phyloP scores from a whole-genome alignment of 2,888 invertebrate species.

The Lepidochitona cinerea region DNA sequence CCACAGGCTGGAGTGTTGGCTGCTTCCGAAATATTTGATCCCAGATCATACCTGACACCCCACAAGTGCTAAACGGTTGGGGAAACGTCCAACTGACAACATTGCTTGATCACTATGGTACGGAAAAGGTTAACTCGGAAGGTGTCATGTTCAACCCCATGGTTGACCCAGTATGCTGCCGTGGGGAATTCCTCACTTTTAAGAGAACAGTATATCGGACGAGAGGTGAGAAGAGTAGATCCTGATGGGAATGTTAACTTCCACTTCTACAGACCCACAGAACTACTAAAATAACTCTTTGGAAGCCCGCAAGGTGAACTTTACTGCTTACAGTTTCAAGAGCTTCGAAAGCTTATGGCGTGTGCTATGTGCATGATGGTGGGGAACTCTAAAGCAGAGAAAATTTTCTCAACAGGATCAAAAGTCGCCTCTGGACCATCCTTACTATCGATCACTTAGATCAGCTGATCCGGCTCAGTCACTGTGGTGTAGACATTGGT shows the following conservation, averaged over 20 bases:
- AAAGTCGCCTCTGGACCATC: neutral
- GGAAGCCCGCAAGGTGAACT: neutral
- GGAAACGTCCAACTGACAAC: neutral
- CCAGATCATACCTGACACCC: neutral
- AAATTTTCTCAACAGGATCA: neutral
- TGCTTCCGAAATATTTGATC: neutral
- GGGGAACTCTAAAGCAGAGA: neutral
- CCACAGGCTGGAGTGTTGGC: neutral
- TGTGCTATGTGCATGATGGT: neutral
- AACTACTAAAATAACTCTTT: neutral
- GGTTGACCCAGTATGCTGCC: neutral
- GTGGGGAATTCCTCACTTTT: neutral
- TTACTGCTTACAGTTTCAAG: neutral
- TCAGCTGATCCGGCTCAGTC: neutral
- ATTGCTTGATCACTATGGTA: neutral
- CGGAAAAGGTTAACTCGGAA: neutral
- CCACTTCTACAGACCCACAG: neutral
- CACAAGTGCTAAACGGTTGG: neutral
- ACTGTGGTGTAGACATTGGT: neutral
- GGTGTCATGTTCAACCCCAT: neutral
- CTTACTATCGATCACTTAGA: neutral
- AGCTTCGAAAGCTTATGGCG: neutral
- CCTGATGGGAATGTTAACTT: no score
- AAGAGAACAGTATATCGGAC: neutral
- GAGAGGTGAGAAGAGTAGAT: neutral